A percentile compares a stretch with the other conserved stretches of the same genome.
phyloP scores from a whole-genome alignment of 2,888 invertebrate species.

The Biston stratarius region DNA sequence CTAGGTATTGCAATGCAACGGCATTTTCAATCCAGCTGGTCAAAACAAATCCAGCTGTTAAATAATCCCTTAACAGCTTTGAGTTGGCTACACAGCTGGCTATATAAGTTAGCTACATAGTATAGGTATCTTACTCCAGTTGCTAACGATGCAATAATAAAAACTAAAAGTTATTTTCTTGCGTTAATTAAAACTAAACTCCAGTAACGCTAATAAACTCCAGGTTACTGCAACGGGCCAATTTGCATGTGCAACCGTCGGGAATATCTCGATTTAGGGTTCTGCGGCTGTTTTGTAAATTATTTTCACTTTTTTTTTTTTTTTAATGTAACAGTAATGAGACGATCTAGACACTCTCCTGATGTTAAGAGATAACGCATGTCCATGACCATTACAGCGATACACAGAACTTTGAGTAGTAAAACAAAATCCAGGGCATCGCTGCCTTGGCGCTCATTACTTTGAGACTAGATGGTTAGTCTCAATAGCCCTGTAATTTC shows the following conservation, averaged over 20 bases:
- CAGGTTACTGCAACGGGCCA: constrained; percentile 36
- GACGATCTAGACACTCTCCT: too few relatives aligned
- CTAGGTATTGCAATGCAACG: too few relatives aligned
- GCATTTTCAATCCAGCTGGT: too few relatives aligned
- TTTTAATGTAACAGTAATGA: background rate
- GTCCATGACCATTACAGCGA: too few relatives aligned
- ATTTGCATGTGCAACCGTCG: constrained; percentile 55
- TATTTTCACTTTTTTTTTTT: background rate
- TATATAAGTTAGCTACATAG: constrained; percentile 2
- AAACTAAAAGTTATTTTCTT: constrained; percentile 28
- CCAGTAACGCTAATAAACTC: constrained; percentile 39
- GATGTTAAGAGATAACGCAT: too few relatives aligned
- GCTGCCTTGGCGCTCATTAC: too few relatives aligned
- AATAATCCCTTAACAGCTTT: background rate
- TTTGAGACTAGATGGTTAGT: too few relatives aligned
- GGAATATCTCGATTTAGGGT: constrained; percentile 44
- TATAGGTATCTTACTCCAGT: background rate
- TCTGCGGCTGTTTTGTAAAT: constrained; percentile 8
- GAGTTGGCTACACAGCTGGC: too few relatives aligned
- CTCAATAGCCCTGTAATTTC: too few relatives aligned
- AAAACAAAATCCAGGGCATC: too few relatives aligned
- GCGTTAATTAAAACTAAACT: constrained; percentile 46
- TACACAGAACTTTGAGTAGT: too few relatives aligned
- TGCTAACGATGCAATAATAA: constrained; percentile 33
- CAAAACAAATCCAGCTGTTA: too few relatives aligned